Evolutionary conservation across 2,797 vertebrate species (phyloP), one percentile per base, ranked within the genome.

Genomic region (Enteromius mattozi): DNA sequence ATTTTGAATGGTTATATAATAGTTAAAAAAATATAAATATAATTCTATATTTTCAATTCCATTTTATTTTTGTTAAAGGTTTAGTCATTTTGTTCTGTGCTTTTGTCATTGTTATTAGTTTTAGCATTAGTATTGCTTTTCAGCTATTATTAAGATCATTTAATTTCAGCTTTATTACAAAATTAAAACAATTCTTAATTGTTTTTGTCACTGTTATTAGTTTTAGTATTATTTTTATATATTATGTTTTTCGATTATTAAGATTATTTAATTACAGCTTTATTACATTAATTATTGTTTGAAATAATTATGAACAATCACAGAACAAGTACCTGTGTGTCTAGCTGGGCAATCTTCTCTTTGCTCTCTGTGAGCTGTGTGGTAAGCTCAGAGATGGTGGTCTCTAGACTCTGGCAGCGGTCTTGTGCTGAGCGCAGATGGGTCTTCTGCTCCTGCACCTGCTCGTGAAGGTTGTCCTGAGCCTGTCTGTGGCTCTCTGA

Each of bases 401-500:
- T 91, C 93, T 99, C 97, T 66, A 99, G 92, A 9, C 96, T 94
- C 78, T 95, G 96, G 79, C 97, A 97, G 49, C 92, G 94, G 92
- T 99, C 98, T 91, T 99, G 96, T 35, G 97, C 95, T 19, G 96
- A 95, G 68, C 97, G 95, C 68, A 99, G 89, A 78, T 97, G 96
- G 6, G 94, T 95, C 92, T 99, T 99, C 91, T 99, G 98, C 88
- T 99, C 98, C 91, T 99, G 98, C 24, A 99, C 95, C 92, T 99
- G 97, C 82, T 99, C 96, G 3, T 99, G 98, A 40, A 99, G 94
- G 92, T 99, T 97, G 86, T 99, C 98, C 91, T 97, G 97, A 66
- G 98, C 98, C 92, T 99, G 98, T 88, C 98, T 99, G 94, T 99
- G 96, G 92, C 98, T 99, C 94, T 99, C 98, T 0, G 97, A 98